Evolutionary conservation across 2,797 vertebrate genomes (phyloP).

Genomic region (Garrulus glandarius): DNA sequence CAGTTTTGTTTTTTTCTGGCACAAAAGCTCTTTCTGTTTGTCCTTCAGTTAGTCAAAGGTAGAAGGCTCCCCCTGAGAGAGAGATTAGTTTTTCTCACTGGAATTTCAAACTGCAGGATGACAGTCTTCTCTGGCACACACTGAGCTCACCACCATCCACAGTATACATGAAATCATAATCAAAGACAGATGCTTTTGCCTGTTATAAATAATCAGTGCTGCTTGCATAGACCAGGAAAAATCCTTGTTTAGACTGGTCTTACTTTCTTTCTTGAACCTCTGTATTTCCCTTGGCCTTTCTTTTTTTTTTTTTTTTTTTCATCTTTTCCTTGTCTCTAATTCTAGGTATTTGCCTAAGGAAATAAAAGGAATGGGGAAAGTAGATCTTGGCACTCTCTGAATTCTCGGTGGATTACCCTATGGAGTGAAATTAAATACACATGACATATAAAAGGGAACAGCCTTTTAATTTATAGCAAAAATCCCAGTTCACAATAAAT

Average conservation of each 20-base stretch:
- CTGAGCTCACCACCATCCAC: conserved; percentile 47
- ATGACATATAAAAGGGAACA: conserved; percentile 69
- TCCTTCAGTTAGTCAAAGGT: conserved; percentile 74
- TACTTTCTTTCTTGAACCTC: conserved; percentile 61
- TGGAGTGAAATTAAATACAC: conserved; percentile 72
- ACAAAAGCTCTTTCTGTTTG: conserved; percentile 57
- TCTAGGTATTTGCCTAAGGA: conserved; percentile 71
- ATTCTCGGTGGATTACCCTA: conserved; percentile 69
- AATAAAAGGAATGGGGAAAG: conserved; percentile 63
- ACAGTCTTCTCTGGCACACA: conserved; percentile 60
- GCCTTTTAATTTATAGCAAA: conserved; percentile 69
- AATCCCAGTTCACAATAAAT: conserved; percentile 62
- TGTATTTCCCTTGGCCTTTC: conserved; percentile 57
- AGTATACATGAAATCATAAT: conserved; percentile 75
- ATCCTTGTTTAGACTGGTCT: conserved; percentile 72
- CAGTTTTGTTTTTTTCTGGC: conserved; percentile 80
- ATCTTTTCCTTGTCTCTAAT: conserved; percentile 57
- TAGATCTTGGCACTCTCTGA: conserved; percentile 68
- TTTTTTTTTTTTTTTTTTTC: conserved; percentile 61
- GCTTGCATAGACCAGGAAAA: conserved; percentile 58
- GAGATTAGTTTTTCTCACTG: conserved; percentile 68
- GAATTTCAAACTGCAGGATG: conserved; percentile 67
- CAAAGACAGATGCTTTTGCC: conserved; percentile 71
- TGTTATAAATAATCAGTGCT: conserved; percentile 67
- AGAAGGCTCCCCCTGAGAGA: conserved; percentile 69